A percentile compares a stretch with the other conserved stretches of the same genome.
Conservation (phyloP, 2,113 vertebrate species). For the Ia io region DNA sequence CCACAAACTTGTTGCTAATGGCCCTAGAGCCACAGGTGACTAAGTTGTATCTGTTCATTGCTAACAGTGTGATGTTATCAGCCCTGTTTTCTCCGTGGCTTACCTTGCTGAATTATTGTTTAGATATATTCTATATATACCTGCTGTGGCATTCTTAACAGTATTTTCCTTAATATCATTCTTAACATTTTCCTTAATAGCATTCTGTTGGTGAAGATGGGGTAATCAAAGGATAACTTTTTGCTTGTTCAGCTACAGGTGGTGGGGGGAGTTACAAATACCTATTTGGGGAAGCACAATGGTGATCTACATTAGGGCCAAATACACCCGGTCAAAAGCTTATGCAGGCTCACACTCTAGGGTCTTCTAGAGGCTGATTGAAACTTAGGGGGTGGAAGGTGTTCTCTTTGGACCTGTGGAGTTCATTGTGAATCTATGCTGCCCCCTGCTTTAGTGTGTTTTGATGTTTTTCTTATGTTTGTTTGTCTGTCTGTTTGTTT, state of each 20-base stretch:
- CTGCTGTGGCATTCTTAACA: neutral
- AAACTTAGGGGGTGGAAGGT: neutral
- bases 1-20: neutral
- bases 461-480: neutral
- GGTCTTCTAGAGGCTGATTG: neutral
- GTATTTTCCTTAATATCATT: neutral
- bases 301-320: neutral
- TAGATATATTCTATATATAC: neutral
- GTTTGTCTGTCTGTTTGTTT: too few species aligned
- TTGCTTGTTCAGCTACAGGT: neutral
- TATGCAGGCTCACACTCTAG: neutral
- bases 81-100: neutral
- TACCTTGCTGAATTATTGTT: neutral
- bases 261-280: neutral
- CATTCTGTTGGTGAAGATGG: conserved; percentile 30
- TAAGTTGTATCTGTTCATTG: neutral
- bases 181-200: neutral
- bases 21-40: neutral
- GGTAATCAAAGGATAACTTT: neutral
- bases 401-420: neutral
- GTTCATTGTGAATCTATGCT: neutral
- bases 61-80: neutral
- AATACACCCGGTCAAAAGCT: neutral
- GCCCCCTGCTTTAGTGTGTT: neutral
- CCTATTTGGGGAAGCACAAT: neutral